Base-by-base conservation (phyloP, 2,113 vertebrate species). In the Ammodytes dubius region DNA sequence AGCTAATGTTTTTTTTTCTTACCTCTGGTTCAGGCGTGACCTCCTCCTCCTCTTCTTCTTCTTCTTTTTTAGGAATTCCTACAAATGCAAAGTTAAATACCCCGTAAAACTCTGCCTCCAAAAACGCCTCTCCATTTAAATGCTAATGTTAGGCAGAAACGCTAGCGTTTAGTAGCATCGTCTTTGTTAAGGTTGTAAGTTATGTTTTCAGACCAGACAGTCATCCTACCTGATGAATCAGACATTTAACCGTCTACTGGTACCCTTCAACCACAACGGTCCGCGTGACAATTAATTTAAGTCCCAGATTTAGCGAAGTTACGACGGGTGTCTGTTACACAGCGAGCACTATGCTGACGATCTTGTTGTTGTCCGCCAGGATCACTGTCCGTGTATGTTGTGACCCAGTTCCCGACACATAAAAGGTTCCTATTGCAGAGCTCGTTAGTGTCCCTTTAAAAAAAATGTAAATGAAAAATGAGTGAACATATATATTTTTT, bases 191-290 rank as follows among this genome's bases (percentile, higher is more conserved):
- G n/a, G 13, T 9, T 63, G 2, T 15, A 3, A 39, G 7, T 11
- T 10, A 35, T 0, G 46, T 35, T 73, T 10, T 53, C 27, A 6
- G 2, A 54, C 54, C n/a, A 19, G 39, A 78, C 45, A 79, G 7
- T 10, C 1, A 0, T 68, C 81, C 61, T 92, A 96, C 95, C 95
- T 94, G 93, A 45, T 70, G 89, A 46, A 56, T 93, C 89, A 90
- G 95, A 95, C 95, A 96, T 96, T 81, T 94, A 95, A 87, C 66
- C 91, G 84, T 65, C 67, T 90, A n/a, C 40, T 63, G 56, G 46
- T 43, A 15, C 40, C 73, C 67, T 78, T 69, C 17, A 35, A 61
- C 39, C 12, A 74, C 58, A 70, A 69, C 4, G 43, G 15, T 70
- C 4, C 11, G 3, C 37, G 2, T 65, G 59, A 77, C 74, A 87